Conservation (phyloP, 2,113 vertebrate species). For the Saccopteryx bilineata region DNA sequence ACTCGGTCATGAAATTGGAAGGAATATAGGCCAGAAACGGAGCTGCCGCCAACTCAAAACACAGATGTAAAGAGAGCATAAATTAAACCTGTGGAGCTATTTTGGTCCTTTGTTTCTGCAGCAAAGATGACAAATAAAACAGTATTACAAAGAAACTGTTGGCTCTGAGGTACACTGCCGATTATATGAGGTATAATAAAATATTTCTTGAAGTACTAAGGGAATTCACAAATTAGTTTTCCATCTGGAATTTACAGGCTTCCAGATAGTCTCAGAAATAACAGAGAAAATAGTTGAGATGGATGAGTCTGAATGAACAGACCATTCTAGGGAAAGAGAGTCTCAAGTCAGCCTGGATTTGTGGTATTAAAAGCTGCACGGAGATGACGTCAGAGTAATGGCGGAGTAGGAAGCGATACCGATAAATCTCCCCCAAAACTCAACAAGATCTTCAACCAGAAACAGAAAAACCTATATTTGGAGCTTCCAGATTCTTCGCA, state of each 20-base stretch:
- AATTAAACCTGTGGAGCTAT: neutral
- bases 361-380: neutral
- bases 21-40: neutral
- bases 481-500: too few species aligned
- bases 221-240: neutral
- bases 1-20: neutral
- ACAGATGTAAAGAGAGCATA: neutral
- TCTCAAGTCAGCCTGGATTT: neutral
- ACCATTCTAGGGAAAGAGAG: neutral
- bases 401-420: too few species aligned
- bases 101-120: neutral
- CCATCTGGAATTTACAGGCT: conserved; percentile 2
- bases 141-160: neutral
- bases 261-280: neutral
- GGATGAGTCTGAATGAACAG: neutral
- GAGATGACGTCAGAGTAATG: too few species aligned
- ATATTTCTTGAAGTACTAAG: neutral
- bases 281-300: neutral
- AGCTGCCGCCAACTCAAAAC: neutral
- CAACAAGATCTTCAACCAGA: too few species aligned
- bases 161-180: neutral
- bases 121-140: neutral
- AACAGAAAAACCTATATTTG: too few species aligned
- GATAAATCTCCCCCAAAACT: too few species aligned
- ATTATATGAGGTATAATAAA: neutral